Evolutionary conservation across 2,888 invertebrate genomes (phyloP), one percentile per base, ranked within the genome.

Genomic region (Dryadula phaetusa): DNA sequence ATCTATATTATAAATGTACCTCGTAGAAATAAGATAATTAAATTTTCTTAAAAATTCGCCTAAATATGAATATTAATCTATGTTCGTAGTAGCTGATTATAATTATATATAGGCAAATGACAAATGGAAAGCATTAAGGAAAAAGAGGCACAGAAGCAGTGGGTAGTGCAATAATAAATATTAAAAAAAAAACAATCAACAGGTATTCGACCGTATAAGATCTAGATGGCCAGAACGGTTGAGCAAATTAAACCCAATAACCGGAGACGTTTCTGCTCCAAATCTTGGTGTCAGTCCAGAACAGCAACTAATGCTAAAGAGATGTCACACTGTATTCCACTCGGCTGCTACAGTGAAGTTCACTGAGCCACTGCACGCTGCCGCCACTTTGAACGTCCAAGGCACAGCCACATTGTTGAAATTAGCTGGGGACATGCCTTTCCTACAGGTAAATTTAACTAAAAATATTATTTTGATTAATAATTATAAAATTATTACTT

Each of bases 301-400:
- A 4, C 96, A 97, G 80, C 94, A 94, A 62, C 86, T 88, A 47
- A 87, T 94, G 70, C 83, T 97, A 16, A 93, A 94, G 5, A 94
- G 95, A 54, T 96, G 98, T 14, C 95, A 97, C 42, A 94, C 97
- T 14, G 97, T 99, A 63, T 98, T 99, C 87, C 99, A 99, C 85
- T 97, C 98, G 22, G 99, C 99, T 0, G 99, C 99, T 0, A 99
- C 99, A 0, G 98, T 99, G 18, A 95, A 96, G 77, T 99, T 99
- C 84, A 97, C 98, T 76, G 99, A 99, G 82, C 96, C 96, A 0
- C 93, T 99, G 28, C 96, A 96, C 84, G 94, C 96, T 2, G 98
- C 99, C 0, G 95, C 98, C 0, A 95, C 96, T 66, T 94, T 99
- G 79, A 99, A 99, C 85, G 97, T 99, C 0, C 94, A 96, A 56